Percentiles rank a stretch among this genome's conserved stretches.
Conservation (phyloP, 2,113 vertebrate species). For the Romanogobio albipinnatus region DNA sequence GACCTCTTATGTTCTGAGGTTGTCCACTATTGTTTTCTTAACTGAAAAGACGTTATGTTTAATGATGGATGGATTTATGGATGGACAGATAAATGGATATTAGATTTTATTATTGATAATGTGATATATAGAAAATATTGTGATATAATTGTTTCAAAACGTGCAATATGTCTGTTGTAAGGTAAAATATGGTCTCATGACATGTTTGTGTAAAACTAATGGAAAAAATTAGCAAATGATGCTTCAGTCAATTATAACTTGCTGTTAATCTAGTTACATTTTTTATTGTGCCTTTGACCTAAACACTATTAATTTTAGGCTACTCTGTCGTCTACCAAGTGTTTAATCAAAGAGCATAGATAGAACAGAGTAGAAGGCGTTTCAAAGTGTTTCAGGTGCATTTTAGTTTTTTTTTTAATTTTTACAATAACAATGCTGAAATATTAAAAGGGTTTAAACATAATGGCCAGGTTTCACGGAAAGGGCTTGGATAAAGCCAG, state of each 20-base stretch:
- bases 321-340: neutral
- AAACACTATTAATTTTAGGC: neutral
- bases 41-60: neutral
- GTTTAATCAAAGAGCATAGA: neutral
- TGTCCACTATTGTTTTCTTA: neutral
- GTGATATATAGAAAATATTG: neutral
- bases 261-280: neutral
- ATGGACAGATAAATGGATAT: neutral
- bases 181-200: neutral
- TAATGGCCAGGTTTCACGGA: too few species aligned
- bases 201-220: neutral
- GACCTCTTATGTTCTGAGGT: neutral
- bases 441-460: neutral
- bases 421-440: too few species aligned
- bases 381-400: neutral
- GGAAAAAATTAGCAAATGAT: too few species aligned
- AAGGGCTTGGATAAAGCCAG: too few species aligned
- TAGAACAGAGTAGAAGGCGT: neutral
- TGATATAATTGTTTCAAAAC: neutral
- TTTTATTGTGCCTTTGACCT: neutral
- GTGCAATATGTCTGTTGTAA: neutral
- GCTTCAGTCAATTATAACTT: too few species aligned
- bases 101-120: neutral
- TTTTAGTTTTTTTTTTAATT: neutral
- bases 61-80: neutral